Conservation (phyloP, 1,140 invertebrate species). For the Camponotus floridanus region DNA sequence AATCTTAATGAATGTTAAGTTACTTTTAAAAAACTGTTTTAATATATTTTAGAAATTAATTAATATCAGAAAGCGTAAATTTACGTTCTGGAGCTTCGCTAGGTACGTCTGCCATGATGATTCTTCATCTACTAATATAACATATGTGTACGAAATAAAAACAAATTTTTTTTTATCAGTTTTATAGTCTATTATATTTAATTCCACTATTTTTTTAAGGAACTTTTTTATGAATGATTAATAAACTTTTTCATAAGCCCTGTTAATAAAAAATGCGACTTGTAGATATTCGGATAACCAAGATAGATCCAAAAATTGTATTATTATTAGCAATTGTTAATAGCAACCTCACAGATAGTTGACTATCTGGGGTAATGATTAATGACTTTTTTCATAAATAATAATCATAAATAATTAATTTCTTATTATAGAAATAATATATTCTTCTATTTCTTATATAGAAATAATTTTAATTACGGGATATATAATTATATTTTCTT, state of each 20-base stretch:
- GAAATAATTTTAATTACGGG: no score
- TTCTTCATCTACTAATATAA: conserved; percentile 14
- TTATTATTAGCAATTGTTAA: no score
- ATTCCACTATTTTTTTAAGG: background rate
- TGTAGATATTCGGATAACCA: no score
- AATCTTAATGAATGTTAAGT: background rate
- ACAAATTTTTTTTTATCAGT: background rate
- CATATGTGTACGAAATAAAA: conserved; percentile 18
- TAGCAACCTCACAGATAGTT: no score
- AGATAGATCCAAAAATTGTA: no score
- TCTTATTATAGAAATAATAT: background rate
- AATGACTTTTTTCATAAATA: background rate
- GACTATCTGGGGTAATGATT: background rate
- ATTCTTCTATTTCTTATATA: no score
- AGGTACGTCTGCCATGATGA: conserved; percentile 87
- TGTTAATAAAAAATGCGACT: background rate
- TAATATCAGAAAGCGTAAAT: conserved; percentile 73
- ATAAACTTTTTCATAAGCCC: background rate
- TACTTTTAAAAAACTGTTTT: background rate
- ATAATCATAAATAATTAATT: background rate
- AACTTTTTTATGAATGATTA: conserved; percentile 15
- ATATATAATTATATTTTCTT: background rate
- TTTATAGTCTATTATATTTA: background rate
- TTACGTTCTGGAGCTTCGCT: conserved; percentile 88
- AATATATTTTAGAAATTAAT: background rate